Evolutionary conservation across 64 coral and sea anemone species (phyloP).

Genomic region (Acropora tenuis): DNA sequence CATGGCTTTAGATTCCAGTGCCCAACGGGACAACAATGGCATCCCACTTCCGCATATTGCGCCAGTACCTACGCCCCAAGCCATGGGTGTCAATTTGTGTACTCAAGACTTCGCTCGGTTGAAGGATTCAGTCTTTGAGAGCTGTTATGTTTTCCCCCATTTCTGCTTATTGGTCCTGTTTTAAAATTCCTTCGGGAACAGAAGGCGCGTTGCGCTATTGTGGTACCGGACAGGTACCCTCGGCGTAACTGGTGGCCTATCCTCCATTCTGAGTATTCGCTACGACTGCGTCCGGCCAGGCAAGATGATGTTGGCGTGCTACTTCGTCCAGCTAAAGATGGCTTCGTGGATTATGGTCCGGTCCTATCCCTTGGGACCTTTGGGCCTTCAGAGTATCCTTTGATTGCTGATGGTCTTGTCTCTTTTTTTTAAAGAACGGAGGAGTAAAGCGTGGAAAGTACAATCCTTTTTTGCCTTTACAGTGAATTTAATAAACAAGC

Average conservation of each 20-base stretch:
- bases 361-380: conserved; percentile 40
- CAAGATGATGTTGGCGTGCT: conserved; percentile 11
- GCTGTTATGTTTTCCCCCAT: conserved; percentile 26
- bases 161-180: conserved; percentile 7
- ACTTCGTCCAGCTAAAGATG: neutral
- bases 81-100: conserved; percentile 36
- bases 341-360: conserved; percentile 13
- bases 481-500: no score
- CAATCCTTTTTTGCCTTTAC: no score
- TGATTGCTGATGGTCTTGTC: neutral
- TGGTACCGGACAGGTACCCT: conserved; percentile 7
- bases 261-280: neutral
- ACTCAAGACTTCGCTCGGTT: neutral
- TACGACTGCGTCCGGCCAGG: neutral
- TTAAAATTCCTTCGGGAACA: neutral
- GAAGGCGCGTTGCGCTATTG: neutral
- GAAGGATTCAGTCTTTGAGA: neutral
- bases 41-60: conserved; percentile 11
- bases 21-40: conserved; percentile 6
- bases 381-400: conserved; percentile 23
- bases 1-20: no score
- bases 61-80: neutral
- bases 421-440: neutral
- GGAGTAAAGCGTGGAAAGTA: no score
- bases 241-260: neutral